Evolutionary conservation across 1,140 invertebrate genomes (phyloP), one percentile per base, ranked within the genome.

Genomic region (Drosophila eugracilis): DNA sequence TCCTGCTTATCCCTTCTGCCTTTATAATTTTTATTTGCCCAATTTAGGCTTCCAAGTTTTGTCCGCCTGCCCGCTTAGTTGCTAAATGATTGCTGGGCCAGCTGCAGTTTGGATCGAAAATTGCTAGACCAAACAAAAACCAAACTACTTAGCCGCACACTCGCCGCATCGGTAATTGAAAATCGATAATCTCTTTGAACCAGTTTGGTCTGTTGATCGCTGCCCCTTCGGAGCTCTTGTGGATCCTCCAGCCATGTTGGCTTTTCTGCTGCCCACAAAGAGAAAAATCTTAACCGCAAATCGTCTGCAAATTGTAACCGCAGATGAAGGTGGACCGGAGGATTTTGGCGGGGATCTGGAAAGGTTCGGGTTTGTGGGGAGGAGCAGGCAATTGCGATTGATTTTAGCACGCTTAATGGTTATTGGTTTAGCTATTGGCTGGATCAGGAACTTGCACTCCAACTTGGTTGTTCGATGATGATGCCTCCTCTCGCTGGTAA

Each of bases 171-270:
- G 77, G 83, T 88, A 88, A 88, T 88, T 88, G 83, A 88, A 88
- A 88, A 88, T 88, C 84, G 83, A 88, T 88, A 83, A 89, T 88
- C 78, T 88, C 44, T 89, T 88, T 88, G 83, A 88, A 88, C 83
- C 83, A 88, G 83, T 88, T 88, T 78, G 75, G 83, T 73, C 77
- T 70, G 39, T 63, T 42, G 65, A 41, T 47, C 60, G 22, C 42
- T 45, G 42, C 60, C 32, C 6, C 41, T 57, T 21, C 19, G 14
- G 22, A 15, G 10, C 19, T 54, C 59, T 28, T 32, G 32, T 19
- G 41, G 70, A 72, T 52, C 39, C 72, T 39, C 44, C 67, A 66
- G 76, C 69, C 76, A 78, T 72, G 59, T 84, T 86, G 72, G 65
- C 60, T 73, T 28, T 75, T 32, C 41, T 48, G 54, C 45, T 73